Evolutionary conservation across 2,797 vertebrate genomes (phyloP).

Genomic region (Microhierax caerulescens): DNA sequence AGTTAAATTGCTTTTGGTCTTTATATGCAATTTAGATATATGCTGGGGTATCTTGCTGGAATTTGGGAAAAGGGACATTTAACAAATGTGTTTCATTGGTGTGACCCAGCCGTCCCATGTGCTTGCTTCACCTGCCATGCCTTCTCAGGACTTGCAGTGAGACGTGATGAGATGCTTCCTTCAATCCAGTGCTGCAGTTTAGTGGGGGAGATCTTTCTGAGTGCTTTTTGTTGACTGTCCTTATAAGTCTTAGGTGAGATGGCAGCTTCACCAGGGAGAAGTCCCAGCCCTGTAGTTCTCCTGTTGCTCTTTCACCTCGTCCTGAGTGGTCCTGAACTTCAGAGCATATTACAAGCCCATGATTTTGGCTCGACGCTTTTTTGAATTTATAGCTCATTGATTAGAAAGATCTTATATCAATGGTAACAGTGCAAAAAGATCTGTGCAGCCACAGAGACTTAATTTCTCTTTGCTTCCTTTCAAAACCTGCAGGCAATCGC

Average conservation of each 20-base stretch:
- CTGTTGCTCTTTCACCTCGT: not conserved
- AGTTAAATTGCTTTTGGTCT: not conserved
- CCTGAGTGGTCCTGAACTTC: not conserved
- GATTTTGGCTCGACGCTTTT: not conserved
- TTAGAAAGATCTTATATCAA: not conserved
- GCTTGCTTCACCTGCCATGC: not conserved
- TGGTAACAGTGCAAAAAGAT: not conserved
- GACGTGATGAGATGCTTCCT: not conserved
- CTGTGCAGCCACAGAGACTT: not conserved
- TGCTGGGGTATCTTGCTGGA: not conserved
- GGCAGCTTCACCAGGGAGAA: not conserved
- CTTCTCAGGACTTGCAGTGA: not conserved
- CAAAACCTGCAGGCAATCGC: not conserved
- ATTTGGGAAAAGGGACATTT: not conserved
- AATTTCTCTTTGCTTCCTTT: not conserved
- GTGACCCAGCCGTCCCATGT: not conserved
- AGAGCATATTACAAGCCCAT: not conserved
- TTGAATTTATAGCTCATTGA: not conserved
- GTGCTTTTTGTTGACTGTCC: not conserved
- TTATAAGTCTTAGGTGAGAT: not conserved
- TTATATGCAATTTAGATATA: not conserved
- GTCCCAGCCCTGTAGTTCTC: not conserved
- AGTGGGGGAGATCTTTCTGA: not conserved
- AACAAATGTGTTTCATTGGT: not conserved
- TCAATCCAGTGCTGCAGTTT: not conserved